Conservation (phyloP, 2,888 invertebrate species). For the Nomada flava region DNA sequence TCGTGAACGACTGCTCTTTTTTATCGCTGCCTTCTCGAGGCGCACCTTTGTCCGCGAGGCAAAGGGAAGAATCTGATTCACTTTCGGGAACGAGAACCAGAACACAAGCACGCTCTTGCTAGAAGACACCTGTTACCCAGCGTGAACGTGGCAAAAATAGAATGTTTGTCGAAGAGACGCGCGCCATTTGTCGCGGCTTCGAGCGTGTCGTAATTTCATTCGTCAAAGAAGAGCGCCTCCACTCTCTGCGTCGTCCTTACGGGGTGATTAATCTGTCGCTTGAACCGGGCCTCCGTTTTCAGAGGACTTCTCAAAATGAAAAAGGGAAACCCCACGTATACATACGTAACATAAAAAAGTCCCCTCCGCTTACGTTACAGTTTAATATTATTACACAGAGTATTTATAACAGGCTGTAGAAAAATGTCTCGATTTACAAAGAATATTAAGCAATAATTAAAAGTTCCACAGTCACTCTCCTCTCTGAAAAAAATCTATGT, state of each 20-base stretch:
- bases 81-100: slow-evolving; percentile 23
- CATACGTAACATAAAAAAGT: too few relatives aligned
- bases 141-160: slow-evolving; percentile 59
- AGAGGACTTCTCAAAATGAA: background rate
- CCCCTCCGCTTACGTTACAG: too few relatives aligned
- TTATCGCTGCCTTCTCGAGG: background rate
- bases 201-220: slow-evolving; percentile 68
- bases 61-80: slow-evolving; percentile 19
- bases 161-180: slow-evolving; percentile 69
- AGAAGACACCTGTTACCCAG: slow-evolving; percentile 66
- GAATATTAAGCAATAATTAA: too few relatives aligned
- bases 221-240: slow-evolving; percentile 58
- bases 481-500: too few relatives aligned
- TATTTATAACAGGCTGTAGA: too few relatives aligned
- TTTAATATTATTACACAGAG: too few relatives aligned
- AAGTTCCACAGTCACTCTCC: too few relatives aligned
- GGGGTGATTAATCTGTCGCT: slow-evolving; percentile 50
- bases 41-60: background rate
- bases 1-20: background rate
- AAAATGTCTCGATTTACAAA: too few relatives aligned
- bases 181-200: slow-evolving; percentile 67
- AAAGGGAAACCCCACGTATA: too few relatives aligned
- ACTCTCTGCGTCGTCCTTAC: slow-evolving; percentile 40
- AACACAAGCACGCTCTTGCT: slow-evolving; percentile 40
- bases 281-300: slow-evolving; percentile 39